Percentiles rank a stretch among this genome's conserved stretches.
phyloP scores from a whole-genome alignment of 2,797 vertebrate genomes.

The Denticeps clupeoides region DNA sequence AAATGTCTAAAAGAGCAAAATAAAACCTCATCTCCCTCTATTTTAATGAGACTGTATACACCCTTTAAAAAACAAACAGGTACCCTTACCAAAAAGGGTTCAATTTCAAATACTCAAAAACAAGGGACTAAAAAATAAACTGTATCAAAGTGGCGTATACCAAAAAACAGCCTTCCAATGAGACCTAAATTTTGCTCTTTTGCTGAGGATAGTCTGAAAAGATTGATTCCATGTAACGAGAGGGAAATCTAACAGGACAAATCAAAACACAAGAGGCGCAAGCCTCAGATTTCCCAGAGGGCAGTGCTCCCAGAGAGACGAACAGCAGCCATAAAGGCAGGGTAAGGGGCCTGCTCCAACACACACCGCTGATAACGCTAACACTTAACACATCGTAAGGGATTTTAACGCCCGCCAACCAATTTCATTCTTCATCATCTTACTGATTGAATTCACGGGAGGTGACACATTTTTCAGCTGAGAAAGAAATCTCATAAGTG shows the following conservation, averaged over 20 bases:
- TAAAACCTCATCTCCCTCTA: too few species aligned
- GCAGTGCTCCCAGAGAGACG: background rate
- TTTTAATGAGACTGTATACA: too few species aligned
- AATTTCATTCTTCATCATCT: background rate
- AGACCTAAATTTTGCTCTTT: too few species aligned
- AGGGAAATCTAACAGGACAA: conserved; percentile 3
- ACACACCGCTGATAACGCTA: background rate
- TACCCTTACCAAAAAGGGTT: background rate
- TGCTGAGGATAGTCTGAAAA: too few species aligned
- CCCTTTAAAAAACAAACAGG: background rate
- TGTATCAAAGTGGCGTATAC: background rate
- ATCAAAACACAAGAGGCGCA: background rate
- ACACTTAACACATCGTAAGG: conserved; percentile 1
- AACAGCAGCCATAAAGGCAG: background rate
- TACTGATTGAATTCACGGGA: too few species aligned
- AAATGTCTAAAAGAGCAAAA: too few species aligned
- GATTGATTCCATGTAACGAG: background rate
- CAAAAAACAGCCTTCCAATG: background rate
- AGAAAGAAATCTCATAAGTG: too few species aligned
- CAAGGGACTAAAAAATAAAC: background rate
- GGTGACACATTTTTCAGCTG: too few species aligned
- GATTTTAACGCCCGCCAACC: background rate
- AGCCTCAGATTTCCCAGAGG: conserved; percentile 4
- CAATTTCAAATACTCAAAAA: background rate
- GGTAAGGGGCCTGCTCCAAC: conserved; percentile 2